A percentile compares a stretch with the other conserved stretches of the same genome.
phyloP scores from a whole-genome alignment of 2,797 vertebrate genomes.

The Hybognathus amarus region DNA sequence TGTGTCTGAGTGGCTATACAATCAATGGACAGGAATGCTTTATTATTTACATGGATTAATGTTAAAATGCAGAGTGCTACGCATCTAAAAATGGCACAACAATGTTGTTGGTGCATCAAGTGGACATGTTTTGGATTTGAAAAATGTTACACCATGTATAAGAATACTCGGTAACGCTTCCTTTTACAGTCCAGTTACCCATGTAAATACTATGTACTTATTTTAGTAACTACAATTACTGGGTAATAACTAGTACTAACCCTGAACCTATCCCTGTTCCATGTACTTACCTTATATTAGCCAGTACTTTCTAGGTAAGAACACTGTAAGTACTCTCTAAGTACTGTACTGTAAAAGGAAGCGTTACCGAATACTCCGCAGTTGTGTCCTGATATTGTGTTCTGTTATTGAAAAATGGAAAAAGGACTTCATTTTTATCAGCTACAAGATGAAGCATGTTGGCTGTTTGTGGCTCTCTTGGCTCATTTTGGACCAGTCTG shows the following conservation, averaged over 20 bases:
- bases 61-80: neutral
- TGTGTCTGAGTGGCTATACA: neutral
- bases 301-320: too few species aligned
- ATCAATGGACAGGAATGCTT: neutral
- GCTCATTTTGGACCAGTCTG: neutral
- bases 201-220: too few species aligned
- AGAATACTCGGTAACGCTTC: too few species aligned
- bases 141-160: neutral
- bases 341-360: too few species aligned
- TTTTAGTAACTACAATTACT: too few species aligned
- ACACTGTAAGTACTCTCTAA: too few species aligned
- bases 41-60: neutral
- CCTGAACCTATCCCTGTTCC: too few species aligned
- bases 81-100: neutral
- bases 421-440: neutral
- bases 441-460: neutral
- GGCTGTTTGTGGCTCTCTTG: neutral
- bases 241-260: too few species aligned
- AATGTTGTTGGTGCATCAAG: neutral
- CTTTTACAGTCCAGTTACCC: too few species aligned
- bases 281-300: too few species aligned
- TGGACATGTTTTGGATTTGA: neutral
- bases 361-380: too few species aligned
- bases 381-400: neutral
- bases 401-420: neutral